Conservation (phyloP, 2,113 vertebrate genomes). For the Antechinus stuartii region DNA sequence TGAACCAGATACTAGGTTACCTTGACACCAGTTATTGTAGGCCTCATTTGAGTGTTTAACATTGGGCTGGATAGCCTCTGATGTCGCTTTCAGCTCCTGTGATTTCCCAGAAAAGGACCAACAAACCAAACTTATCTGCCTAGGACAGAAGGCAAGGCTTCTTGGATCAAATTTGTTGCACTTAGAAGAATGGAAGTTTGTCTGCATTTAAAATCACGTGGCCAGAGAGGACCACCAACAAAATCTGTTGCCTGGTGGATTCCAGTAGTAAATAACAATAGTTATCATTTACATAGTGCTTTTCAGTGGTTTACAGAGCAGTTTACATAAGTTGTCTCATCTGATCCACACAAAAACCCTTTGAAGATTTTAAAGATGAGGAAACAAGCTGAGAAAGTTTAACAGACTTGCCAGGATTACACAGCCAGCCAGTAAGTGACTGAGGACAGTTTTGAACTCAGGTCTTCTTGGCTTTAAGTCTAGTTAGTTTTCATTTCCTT, state of each 20-base stretch:
- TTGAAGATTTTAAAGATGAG: neutral
- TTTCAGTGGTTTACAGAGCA: neutral
- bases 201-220: neutral
- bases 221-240: neutral
- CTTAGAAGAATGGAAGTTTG: neutral
- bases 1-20: neutral
- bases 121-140: neutral
- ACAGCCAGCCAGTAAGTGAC: neutral
- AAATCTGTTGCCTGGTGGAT: neutral
- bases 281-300: neutral
- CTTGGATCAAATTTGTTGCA: neutral
- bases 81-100: neutral
- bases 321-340: neutral
- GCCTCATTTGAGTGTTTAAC: neutral
- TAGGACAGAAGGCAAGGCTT: neutral
- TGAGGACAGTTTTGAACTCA: neutral
- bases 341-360: neutral
- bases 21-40: neutral
- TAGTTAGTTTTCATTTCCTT: neutral
- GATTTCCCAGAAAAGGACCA: neutral
- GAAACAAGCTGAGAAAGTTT: neutral
- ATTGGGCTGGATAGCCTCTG: neutral
- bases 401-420: neutral
- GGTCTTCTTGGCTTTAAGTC: neutral
- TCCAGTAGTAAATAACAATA: neutral